Percentiles rank a stretch among this genome's conserved stretches.
These are phyloP conservation scores for Brachionus sp. DNA, from an alignment of 1,140 invertebrate genomes.

Conservation along the genomic window DNA sequence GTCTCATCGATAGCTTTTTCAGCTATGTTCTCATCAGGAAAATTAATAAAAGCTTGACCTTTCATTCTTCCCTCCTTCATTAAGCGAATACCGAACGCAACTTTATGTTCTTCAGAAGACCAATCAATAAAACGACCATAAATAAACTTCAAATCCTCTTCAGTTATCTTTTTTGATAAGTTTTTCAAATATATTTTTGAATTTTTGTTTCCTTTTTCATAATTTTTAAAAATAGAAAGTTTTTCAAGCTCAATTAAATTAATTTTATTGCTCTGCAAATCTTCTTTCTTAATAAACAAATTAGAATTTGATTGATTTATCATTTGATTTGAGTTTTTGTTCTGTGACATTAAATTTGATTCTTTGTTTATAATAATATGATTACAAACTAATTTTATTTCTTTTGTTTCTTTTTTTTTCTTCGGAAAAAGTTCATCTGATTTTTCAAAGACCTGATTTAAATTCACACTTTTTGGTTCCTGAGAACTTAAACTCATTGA, in stretches of 20 bases:
- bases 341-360: not conserved
- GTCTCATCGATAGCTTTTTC: conserved; percentile 74
- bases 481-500: not conserved
- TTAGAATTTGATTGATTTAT: not conserved
- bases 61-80: conserved; percentile 95
- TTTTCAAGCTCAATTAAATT: conserved; percentile 68
- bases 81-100: conserved; percentile 75
- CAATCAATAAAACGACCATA: conserved; percentile 67
- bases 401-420: not conserved
- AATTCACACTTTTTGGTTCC: not conserved
- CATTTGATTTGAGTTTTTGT: not conserved
- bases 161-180: conserved; percentile 73
- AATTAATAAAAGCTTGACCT: conserved; percentile 85
- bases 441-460: conserved; percentile 20
- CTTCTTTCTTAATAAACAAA: conserved; percentile 58
- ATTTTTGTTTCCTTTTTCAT: conserved; percentile 73
- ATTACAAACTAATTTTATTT: not conserved
- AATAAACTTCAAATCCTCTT: conserved; percentile 73
- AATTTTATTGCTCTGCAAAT: conserved; percentile 67
- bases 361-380: conserved; percentile 11
- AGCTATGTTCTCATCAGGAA: conserved; percentile 70
- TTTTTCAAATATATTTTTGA: conserved; percentile 85
- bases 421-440: not conserved
- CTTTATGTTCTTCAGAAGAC: conserved; percentile 57
- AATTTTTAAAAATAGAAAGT: conserved; percentile 79